These are phyloP conservation scores for Stercorarius parasiticus DNA, from an alignment of 2,113 vertebrate genomes.

Conservation along the genomic window DNA sequence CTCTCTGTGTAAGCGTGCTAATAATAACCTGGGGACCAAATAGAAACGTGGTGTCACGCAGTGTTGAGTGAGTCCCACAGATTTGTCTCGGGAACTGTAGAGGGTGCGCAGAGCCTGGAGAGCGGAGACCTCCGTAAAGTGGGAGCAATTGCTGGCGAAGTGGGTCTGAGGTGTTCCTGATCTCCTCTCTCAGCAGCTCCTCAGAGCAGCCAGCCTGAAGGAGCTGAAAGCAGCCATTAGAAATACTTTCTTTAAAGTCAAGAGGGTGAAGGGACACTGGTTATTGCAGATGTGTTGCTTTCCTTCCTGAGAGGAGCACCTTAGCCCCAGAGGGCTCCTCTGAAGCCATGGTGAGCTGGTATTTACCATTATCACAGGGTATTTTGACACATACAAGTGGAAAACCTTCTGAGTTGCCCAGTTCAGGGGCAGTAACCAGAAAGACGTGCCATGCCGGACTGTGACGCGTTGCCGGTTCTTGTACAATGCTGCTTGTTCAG, in stretches of 20 bases:
- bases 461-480: neutral
- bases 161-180: conserved; percentile 53
- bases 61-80: neutral
- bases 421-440: neutral
- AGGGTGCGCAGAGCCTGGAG: neutral
- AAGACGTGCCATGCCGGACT: neutral
- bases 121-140: neutral
- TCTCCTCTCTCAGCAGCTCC: conserved; percentile 25
- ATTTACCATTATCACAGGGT: neutral
- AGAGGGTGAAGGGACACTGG: conserved; percentile 50
- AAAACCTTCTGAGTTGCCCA: neutral
- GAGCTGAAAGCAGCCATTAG: neutral
- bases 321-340: neutral
- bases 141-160: conserved; percentile 18
- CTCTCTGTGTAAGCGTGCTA: accelerated
- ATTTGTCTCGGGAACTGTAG: neutral
- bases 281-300: conserved; percentile 23
- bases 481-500: neutral
- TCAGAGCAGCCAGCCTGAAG: neutral
- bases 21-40: neutral
- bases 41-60: neutral
- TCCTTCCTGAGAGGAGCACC: neutral
- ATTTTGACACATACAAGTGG: neutral
- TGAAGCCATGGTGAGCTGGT: neutral
- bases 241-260: neutral